Percentiles rank a stretch among this genome's conserved stretches.
These are phyloP conservation scores for Micronycteris hirsuta DNA, from an alignment of 2,113 vertebrate genomes.

Conservation along the genomic window DNA sequence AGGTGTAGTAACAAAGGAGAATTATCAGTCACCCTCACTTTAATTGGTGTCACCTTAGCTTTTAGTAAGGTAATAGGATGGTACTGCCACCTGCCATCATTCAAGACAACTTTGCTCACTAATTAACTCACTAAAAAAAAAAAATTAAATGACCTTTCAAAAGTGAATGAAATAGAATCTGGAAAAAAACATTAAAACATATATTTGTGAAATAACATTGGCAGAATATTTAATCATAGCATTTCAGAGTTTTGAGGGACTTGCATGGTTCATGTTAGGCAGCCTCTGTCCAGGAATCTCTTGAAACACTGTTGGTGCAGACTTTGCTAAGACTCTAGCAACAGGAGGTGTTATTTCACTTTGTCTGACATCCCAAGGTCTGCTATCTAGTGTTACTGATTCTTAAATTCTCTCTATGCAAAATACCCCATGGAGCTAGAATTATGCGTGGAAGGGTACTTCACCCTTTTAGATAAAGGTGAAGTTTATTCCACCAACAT, in stretches of 20 bases:
- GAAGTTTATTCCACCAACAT: not conserved
- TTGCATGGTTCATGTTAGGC: not conserved
- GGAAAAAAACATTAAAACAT: not conserved
- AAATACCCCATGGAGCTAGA: not conserved
- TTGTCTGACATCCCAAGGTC: not conserved
- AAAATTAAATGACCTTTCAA: conserved; percentile 60
- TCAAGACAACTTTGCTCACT: conserved; percentile 60
- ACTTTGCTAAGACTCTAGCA: not conserved
- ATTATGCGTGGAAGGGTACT: not conserved
- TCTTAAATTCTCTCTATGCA: not conserved
- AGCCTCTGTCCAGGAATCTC: not conserved
- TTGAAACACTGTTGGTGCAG: not conserved
- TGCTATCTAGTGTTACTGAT: not conserved
- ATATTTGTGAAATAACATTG: not conserved
- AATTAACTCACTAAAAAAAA: conserved; percentile 73
- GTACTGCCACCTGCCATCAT: conserved; percentile 70
- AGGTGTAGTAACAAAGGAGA: conserved; percentile 68
- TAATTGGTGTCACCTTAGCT: conserved; percentile 76
- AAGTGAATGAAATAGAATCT: conserved; percentile 58
- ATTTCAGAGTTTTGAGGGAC: not conserved
- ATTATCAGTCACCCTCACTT: conserved; percentile 71
- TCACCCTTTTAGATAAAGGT: not conserved
- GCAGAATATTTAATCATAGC: not conserved
- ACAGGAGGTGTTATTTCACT: not conserved
- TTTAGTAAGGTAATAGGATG: conserved; percentile 62